Base-by-base conservation (phyloP, 2,113 vertebrate species). In the Gallinago undulata region DNA sequence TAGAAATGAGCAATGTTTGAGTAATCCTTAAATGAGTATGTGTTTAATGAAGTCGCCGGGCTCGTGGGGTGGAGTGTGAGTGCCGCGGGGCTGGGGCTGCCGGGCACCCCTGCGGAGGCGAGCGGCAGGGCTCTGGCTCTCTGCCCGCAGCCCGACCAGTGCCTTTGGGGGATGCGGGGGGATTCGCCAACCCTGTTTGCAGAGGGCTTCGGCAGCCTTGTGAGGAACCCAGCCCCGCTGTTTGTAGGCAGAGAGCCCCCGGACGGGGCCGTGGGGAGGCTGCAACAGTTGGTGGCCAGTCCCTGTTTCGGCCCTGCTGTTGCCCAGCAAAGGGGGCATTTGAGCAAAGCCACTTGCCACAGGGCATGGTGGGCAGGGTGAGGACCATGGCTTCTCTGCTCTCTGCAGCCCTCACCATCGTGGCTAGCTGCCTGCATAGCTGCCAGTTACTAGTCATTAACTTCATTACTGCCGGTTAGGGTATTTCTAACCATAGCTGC, bases 71-170 rank as follows among this genome's bases (percentile, higher is more conserved):
- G 73, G 43, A 33, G 47, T 2, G 48, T 11, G 84, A 30, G 19
- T 11, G 7, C 7, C 1, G 19, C 64, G 7, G 43, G 63, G 57
- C 33, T 30, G 77, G 45, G 66, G 74, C 51, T 51, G 56, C 10
- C 1, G 4, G 14, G 31, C 51, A 33, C 69, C 8, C 13, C 6
- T 4, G 45, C 7, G 4, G 43, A 11, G 45, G 39, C 4, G 3
- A 2, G 27, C 59, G 9, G 51, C 3, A 3, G 14, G 21, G n/a
- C 27, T 25, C 30, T 4, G 9, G n/a, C 63, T 47, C 69, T 41
- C 30, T 28, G 48, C 12, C 41, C 0, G 0, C 1, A 2, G 5
- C 51, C n/a, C 1, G 5, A 13, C 35, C 43, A 5, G 11, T 19
- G 8, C 15, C 0, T 25, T 8, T 24, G 45, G 18, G 31, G 35